These are phyloP conservation scores for Leucoraja erinaceus DNA, from an alignment of 2,113 vertebrate genomes.

Conservation along the genomic window DNA sequence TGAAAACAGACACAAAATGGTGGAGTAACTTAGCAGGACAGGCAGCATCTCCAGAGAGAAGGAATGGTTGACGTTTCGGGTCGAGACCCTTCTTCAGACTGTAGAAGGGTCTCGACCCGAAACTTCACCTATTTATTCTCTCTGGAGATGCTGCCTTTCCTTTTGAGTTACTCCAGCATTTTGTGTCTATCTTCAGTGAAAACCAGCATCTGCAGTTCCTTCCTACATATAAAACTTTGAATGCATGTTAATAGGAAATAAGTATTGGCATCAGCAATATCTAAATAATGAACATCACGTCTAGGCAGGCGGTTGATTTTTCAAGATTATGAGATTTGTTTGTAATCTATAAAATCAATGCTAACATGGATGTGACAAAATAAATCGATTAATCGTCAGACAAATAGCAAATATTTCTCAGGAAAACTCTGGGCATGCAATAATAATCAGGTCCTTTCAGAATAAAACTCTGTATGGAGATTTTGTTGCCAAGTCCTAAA, in stretches of 20 bases:
- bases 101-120: no score
- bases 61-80: no score
- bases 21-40: no score
- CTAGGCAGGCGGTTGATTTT: not conserved
- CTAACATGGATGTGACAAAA: not conserved
- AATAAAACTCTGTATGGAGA: not conserved
- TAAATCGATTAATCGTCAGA: not conserved
- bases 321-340: not conserved
- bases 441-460: not conserved
- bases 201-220: no score
- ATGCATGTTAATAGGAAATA: not conserved
- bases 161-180: no score
- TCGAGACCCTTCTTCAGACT: no score
- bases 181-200: not conserved
- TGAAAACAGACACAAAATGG: no score
- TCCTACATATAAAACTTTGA: no score
- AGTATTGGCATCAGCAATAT: not conserved
- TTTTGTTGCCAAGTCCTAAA: not conserved
- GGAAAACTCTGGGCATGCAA: not conserved
- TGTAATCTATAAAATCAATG: slow-evolving; percentile 11
- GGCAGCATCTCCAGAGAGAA: no score
- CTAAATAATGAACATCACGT: not conserved
- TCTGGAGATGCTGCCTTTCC: no score
- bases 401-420: not conserved
- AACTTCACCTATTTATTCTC: no score